These are phyloP conservation scores for Haliaeetus leucogaster DNA, from an alignment of 2,113 vertebrate species.

Conservation along the genomic window DNA sequence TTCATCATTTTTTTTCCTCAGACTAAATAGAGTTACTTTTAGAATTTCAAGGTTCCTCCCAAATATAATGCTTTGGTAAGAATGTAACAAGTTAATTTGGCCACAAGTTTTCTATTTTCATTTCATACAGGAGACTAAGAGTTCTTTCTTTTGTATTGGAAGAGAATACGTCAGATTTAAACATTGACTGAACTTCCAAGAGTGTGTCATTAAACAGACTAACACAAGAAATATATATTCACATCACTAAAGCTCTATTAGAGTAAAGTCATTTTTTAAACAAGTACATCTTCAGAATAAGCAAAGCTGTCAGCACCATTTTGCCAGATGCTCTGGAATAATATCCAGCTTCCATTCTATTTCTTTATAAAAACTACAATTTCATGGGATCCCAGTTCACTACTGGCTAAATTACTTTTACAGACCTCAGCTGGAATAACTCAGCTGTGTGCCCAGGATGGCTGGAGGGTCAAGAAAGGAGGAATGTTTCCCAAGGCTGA, in stretches of 20 bases:
- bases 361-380: background rate
- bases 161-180: background rate
- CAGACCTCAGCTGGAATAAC: background rate
- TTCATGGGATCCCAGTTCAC: background rate
- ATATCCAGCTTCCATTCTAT: background rate
- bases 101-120: background rate
- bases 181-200: background rate
- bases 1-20: background rate
- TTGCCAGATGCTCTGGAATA: background rate
- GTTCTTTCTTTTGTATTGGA: background rate
- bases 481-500: background rate
- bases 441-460: background rate
- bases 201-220: background rate
- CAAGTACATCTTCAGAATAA: background rate
- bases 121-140: background rate
- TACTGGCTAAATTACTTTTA: slow-evolving; percentile 7
- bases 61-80: background rate
- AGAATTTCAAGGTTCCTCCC: background rate
- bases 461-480: background rate
- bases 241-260: background rate
- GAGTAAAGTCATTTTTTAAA: background rate
- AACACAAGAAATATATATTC: background rate
- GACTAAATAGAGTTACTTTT: background rate
- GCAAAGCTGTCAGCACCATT: background rate
- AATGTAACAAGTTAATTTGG: background rate